Conservation (phyloP, 2,888 invertebrate genomes). For the Sesia bembeciformis region DNA sequence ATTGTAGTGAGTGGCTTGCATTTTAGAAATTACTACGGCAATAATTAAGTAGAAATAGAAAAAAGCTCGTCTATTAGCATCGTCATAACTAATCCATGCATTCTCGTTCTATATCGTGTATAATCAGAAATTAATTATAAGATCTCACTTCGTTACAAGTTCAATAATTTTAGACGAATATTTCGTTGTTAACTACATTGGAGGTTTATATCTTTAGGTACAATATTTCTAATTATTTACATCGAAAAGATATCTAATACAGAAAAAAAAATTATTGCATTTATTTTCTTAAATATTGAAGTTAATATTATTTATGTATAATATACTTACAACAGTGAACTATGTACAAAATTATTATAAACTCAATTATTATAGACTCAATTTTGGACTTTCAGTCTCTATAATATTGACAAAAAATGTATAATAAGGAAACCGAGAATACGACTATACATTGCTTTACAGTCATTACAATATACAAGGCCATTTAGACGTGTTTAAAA, state of each 20-base stretch:
- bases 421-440: conserved; percentile 34
- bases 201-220: conserved; percentile 36
- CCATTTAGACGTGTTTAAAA: conserved; percentile 23
- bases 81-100: not conserved
- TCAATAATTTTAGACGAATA: conserved; percentile 1
- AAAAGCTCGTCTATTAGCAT: not conserved
- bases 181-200: conserved; percentile 39
- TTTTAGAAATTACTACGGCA: too few species aligned
- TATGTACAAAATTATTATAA: conserved; percentile 57
- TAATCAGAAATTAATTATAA: too few species aligned
- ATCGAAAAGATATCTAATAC: conserved; percentile 57
- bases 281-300: conserved; percentile 62
- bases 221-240: conserved; percentile 57
- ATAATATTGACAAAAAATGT: conserved; percentile 41
- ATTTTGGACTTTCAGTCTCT: conserved; percentile 74
- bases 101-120: too few species aligned
- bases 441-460: conserved; percentile 36
- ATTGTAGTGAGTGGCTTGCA: too few species aligned
- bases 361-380: conserved; percentile 37
- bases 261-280: conserved; percentile 56
- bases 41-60: not conserved
- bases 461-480: conserved; percentile 54
- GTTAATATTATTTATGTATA: conserved; percentile 49
- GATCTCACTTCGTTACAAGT: not conserved
- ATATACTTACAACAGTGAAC: conserved; percentile 66